Evolutionary conservation across 2,888 invertebrate genomes (phyloP).

Genomic region (Caenorhabditis becei): DNA sequence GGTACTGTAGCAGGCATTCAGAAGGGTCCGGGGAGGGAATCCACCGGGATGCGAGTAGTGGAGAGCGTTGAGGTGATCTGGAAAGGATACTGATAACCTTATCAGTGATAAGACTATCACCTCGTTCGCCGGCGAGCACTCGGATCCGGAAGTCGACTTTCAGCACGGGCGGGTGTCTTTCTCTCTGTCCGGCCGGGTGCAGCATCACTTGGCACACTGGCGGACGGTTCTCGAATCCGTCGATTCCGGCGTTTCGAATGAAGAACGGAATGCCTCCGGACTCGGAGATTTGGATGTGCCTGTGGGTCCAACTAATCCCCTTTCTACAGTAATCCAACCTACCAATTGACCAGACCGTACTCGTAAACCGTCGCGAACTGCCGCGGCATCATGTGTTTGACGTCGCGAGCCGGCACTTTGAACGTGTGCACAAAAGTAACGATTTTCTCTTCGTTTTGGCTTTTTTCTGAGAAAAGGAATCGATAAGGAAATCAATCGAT

Average conservation of each 20-base stretch:
- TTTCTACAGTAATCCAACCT: neutral
- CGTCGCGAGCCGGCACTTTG: slow-evolving; percentile 1
- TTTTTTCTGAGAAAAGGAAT: slow-evolving; percentile 7
- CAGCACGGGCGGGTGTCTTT: slow-evolving; percentile 27
- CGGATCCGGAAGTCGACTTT: slow-evolving; percentile 26
- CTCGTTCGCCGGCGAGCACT: neutral
- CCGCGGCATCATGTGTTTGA: slow-evolving; percentile 42
- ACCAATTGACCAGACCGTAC: slow-evolving; percentile 32
- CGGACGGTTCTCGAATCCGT: neutral
- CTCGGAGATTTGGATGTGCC: slow-evolving; percentile 40
- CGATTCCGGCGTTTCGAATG: slow-evolving; percentile 16
- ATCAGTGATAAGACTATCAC: too few relatives aligned
- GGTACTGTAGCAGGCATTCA: slow-evolving; percentile 34
- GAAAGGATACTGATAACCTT: too few relatives aligned
- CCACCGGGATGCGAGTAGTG: slow-evolving; percentile 18
- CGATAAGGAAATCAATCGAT: neutral
- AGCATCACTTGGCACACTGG: slow-evolving; percentile 22
- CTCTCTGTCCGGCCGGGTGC: slow-evolving; percentile 33
- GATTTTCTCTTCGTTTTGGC: slow-evolving; percentile 3
- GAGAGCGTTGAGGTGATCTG: too few relatives aligned
- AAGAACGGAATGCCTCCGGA: slow-evolving; percentile 25
- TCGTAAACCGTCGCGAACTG: slow-evolving; percentile 28
- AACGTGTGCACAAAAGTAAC: slow-evolving; percentile 29
- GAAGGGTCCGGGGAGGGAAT: neutral
- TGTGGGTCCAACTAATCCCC: neutral